A percentile compares a stretch with the other conserved stretches of the same genome.
Conservation (phyloP, 2,113 vertebrate genomes). For the Hypanus sabinus region DNA sequence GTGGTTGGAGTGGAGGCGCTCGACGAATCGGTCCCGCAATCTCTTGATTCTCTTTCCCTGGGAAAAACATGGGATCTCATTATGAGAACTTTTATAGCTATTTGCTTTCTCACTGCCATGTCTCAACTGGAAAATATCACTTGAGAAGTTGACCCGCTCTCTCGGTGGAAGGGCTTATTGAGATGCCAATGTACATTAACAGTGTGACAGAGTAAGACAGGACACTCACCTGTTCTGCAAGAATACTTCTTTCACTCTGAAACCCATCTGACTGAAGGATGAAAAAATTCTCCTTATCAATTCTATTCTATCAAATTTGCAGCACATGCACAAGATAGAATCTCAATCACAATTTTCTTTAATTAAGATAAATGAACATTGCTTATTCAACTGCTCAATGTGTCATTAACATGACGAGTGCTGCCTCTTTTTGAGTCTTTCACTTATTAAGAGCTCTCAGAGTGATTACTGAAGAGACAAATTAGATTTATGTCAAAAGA, state of each 20-base stretch:
- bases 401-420: slow-evolving; percentile 41
- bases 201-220: background rate
- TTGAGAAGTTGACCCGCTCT: background rate
- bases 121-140: too few relatives aligned
- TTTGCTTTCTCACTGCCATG: too few relatives aligned
- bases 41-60: too few relatives aligned
- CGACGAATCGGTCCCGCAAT: too few relatives aligned
- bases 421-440: slow-evolving; percentile 46
- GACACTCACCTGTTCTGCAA: background rate
- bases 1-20: too few relatives aligned
- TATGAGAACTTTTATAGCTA: too few relatives aligned
- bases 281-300: background rate
- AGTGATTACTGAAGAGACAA: slow-evolving; percentile 50
- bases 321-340: slow-evolving; percentile 44
- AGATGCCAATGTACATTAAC: background rate
- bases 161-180: background rate
- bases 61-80: too few relatives aligned
- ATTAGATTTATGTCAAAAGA: slow-evolving; percentile 47
- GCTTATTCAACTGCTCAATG: slow-evolving; percentile 55
- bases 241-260: background rate
- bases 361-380: slow-evolving; percentile 64
- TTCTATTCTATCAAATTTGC: slow-evolving; percentile 44
- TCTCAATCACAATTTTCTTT: slow-evolving; percentile 61
- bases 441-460: slow-evolving; percentile 53
- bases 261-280: background rate